These are phyloP conservation scores for Ectemnius lituratus DNA, from an alignment of 2,888 invertebrate genomes.

Conservation along the genomic window DNA sequence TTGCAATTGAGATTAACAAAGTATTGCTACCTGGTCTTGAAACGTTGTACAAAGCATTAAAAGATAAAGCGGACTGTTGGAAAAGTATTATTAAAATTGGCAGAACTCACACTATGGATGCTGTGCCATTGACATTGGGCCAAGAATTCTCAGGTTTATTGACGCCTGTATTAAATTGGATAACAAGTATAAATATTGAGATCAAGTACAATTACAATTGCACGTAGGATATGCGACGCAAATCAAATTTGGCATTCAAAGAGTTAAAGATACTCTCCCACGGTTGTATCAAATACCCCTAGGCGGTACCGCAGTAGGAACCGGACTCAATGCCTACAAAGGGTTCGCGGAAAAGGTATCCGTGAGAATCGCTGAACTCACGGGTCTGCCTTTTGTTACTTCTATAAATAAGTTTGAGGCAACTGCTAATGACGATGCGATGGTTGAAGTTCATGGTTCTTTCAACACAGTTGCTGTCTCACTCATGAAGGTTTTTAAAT, in stretches of 20 bases:
- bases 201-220: conserved; percentile 6
- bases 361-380: conserved; percentile 87
- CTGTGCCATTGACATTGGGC: conserved; percentile 95
- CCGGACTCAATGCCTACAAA: conserved; percentile 95
- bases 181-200: neutral
- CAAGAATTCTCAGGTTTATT: conserved; percentile 93
- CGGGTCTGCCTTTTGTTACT: conserved; percentile 93
- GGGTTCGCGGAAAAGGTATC: conserved; percentile 98
- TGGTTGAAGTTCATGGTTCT: conserved; percentile 97
- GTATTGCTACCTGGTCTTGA: conserved; percentile 90
- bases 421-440: conserved; percentile 92
- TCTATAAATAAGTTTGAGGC: conserved; percentile 99
- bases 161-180: neutral
- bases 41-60: conserved; percentile 85
- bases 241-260: conserved; percentile 89
- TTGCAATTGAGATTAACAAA: conserved; percentile 92
- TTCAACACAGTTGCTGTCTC: conserved; percentile 94
- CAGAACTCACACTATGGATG: conserved; percentile 93
- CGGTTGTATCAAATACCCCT: conserved; percentile 93
- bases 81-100: conserved; percentile 97
- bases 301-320: conserved; percentile 98
- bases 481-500: conserved; percentile 86
- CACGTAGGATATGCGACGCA: conserved; percentile 89
- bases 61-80: conserved; percentile 89
- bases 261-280: conserved; percentile 89